phyloP scores from a whole-genome alignment of 2,888 invertebrate species.

The Nezara viridula region DNA sequence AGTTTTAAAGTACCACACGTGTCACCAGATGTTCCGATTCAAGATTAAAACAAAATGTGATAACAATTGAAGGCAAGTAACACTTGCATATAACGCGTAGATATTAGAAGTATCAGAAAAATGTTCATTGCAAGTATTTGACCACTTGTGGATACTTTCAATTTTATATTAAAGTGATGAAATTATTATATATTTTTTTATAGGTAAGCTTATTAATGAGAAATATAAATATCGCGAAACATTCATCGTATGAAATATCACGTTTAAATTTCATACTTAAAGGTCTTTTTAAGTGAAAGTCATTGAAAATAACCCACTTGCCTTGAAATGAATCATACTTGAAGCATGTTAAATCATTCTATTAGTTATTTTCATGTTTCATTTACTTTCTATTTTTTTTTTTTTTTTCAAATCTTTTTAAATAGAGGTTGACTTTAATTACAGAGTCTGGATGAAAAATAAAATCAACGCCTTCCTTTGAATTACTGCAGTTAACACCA shows the following conservation, averaged over 20 bases:
- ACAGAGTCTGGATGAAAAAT: neutral
- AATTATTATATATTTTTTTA: no score
- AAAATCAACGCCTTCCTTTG: neutral
- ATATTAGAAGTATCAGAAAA: neutral
- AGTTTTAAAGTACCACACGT: neutral
- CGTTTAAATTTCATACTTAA: neutral
- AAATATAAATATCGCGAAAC: neutral
- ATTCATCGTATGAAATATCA: neutral
- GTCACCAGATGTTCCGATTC: neutral
- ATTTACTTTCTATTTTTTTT: neutral
- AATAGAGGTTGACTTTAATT: neutral
- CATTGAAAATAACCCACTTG: slow-evolving; percentile 13
- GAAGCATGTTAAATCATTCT: neutral
- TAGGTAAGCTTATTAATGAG: no score
- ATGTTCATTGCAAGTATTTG: neutral
- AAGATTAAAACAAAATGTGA: neutral
- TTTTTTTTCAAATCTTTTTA: neutral
- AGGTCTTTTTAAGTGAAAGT: neutral
- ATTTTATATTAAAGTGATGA: no score
- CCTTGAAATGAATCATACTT: slow-evolving; percentile 34
- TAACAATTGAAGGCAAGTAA: neutral
- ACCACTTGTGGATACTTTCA: no score
- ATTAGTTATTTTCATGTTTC: neutral
- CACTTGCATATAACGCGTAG: neutral
- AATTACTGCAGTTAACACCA: neutral